Base-by-base conservation (phyloP, 2,113 vertebrate species). In the Hydrolagus affinis region DNA sequence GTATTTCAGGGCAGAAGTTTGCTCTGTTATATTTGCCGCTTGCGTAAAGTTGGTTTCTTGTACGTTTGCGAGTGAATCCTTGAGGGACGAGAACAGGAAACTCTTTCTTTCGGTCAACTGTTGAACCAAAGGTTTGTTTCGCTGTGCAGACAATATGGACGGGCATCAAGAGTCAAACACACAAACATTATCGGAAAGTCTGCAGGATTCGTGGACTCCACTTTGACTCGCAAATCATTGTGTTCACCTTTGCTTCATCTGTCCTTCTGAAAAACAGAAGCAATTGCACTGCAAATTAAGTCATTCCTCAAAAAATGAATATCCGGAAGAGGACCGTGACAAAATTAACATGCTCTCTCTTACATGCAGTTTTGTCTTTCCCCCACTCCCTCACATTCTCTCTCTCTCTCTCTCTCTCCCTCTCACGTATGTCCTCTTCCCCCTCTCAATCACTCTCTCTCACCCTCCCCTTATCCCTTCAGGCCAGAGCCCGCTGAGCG, bases 171-270 rank as follows among this genome's bases (percentile, higher is more conserved):
- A 90, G 91, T 88, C 87, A 94, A 94, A 90, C 90, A 91, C 90
- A 94, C 86, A 90, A 91, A 93, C 97, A 97, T 96, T 90, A 91
- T 94, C 93, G 92, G 89, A 87, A 88, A 88, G 90, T 89, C 74
- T 62, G 68, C 57, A 85, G 56, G 62, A 19, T 76, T 85, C 59
- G 60, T 70, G 76, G 64, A 85, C 74, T 64, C 85, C 85, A 69
- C 86, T 86, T 28, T 83, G 86, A 66, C 68, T 60, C 17, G 15
- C 44, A 44, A 44, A 44, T 64, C 8, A 28, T 28, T 66, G 19
- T 66, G 74, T 30, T 64, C 32, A 75, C 23, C n/a, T 66, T 0
- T 21, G 74, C 57, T 21, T 25, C 25, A 2, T 1, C 9, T 57
- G 19, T 3, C 19, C 32, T 76, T 66, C 77, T 83, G 60, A 30